Conservation (phyloP, 2,888 invertebrate genomes). For the Malthinus flaveolus region DNA sequence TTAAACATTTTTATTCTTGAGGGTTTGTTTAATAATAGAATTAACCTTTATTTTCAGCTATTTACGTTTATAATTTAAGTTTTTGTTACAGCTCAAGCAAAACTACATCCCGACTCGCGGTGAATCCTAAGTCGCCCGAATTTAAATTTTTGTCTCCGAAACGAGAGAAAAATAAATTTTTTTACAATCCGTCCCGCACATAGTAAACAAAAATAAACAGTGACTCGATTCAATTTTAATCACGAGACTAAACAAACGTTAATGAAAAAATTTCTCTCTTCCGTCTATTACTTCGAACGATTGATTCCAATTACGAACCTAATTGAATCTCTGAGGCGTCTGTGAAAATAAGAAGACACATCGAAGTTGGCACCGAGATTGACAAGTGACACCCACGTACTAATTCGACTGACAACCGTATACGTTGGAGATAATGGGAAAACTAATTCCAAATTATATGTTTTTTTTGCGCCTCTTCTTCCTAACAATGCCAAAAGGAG, state of each 20-base stretch:
- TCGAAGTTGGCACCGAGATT: slow-evolving; percentile 44
- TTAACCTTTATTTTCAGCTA: neutral
- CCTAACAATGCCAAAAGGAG: too few species aligned
- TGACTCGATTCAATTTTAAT: slow-evolving; percentile 14
- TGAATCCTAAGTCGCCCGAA: neutral
- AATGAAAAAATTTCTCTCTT: slow-evolving; percentile 30
- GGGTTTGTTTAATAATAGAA: slow-evolving; percentile 1
- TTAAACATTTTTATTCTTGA: slow-evolving; percentile 4
- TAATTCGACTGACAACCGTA: slow-evolving; percentile 20
- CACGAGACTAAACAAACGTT: slow-evolving; percentile 23
- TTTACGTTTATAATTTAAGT: slow-evolving; percentile 2
- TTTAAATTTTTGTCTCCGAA: neutral
- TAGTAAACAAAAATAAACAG: neutral
- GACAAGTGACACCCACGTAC: slow-evolving; percentile 42
- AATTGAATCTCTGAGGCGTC: slow-evolving; percentile 46
- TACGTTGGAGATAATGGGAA: slow-evolving; percentile 1
- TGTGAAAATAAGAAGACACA: slow-evolving; percentile 45
- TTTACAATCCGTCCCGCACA: too few species aligned
- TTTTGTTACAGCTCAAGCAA: slow-evolving; percentile 5
- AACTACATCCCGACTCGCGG: neutral
- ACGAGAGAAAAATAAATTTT: too few species aligned
- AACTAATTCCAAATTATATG: neutral
- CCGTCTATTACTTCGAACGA: slow-evolving; percentile 36
- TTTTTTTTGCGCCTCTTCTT: slow-evolving; percentile 1
- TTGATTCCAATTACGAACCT: slow-evolving; percentile 46